Evolutionary conservation across 2,113 vertebrate species (phyloP), one percentile per base, ranked within the genome.

Genomic region (Solea senegalensis): DNA sequence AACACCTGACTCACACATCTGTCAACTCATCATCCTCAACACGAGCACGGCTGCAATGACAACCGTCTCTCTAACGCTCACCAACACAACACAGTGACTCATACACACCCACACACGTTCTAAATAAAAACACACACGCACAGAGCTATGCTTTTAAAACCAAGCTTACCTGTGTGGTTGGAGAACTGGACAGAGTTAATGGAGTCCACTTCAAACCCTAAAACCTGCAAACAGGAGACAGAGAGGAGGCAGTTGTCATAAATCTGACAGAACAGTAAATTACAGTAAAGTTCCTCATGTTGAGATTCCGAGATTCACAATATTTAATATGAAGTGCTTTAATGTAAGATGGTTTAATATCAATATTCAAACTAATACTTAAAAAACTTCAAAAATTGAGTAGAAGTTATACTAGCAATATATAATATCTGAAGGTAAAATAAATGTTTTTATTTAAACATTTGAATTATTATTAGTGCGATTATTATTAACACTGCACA

Each of bases 131-230:
- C 58, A 62, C 7, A 43, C 57, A 8, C 28, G 15, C 2, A 39
- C 10, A 54, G 1, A 65, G 11, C 39, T 2, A 2, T 6, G 62
- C 5, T 5, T 49, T 41, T 12, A 28, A 34, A 34, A 34, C 44
- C 26, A 0, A n/a, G 39, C 83, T 90, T 91, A 98, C 98, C 98
- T 93, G 98, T 99, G 69, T 99, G 98, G 91, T 99, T 99, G 85
- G 97, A 99, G 91, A 99, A 99, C 93, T 99, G 98, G 76, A 99
- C 98, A 0, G 98, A 98, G 90, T 99, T 99, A 90, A 99, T 95
- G 0, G 96, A 95, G 64, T 99, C 98, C 21, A 99, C 95, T 92
- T 99, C 98, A 83, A 99, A 98, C 27, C 98, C 98, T 92, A 99
- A 89, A 74, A 99, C 96, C 97, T 99, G 94, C 1, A 81, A 13